Evolutionary conservation across 2,888 invertebrate genomes (phyloP), one percentile per base, ranked within the genome.

Genomic region (Orthosia gracilis): DNA sequence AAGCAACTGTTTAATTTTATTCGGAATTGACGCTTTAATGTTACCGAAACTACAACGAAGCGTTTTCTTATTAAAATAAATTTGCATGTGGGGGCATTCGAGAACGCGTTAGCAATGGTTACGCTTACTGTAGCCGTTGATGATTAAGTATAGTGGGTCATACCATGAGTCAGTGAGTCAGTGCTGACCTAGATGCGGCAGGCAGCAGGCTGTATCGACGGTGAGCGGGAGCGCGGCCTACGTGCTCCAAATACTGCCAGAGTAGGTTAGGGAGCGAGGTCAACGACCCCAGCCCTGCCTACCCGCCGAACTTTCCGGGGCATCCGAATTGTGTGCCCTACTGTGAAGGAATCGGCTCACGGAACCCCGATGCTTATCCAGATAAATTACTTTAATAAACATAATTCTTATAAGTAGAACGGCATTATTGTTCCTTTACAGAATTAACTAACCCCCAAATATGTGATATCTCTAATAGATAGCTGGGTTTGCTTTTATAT

Each of bases 221-320:
- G 91, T 90, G 81, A 89, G 89, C 91, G 91, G 91, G 92, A 92
- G 90, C 86, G 79, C 88, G 91, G 91, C 93, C 93, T 93, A 92
- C 93, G 92, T 95, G 95, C 93, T 95, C 96, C 91, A 95, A 96
- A 96, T 95, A 94, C 90, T 89, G 88, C 85, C 90, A 83, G 92
- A 95, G 94, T 96, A 95, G 96, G 96, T 94, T 95, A 96, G 95
- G 95, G 94, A 95, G 94, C 91, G 93, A 87, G 95, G 94, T 94
- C 94, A 86, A 91, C 87, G 94, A 95, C 89, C 96, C 88, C 92
- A 92, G 93, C 91, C 87, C 88, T 88, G 87, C 88, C 88, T 88
- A 86, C 88, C 88, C 89, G 88, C 86, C 88, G 85, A 91, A 91
- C 87, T 91, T 93, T 93, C 92, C 91, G 91, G 93, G 91, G 92